These are phyloP conservation scores for Nesogale talazaci DNA, from an alignment of 2,113 vertebrate genomes.

Conservation along the genomic window DNA sequence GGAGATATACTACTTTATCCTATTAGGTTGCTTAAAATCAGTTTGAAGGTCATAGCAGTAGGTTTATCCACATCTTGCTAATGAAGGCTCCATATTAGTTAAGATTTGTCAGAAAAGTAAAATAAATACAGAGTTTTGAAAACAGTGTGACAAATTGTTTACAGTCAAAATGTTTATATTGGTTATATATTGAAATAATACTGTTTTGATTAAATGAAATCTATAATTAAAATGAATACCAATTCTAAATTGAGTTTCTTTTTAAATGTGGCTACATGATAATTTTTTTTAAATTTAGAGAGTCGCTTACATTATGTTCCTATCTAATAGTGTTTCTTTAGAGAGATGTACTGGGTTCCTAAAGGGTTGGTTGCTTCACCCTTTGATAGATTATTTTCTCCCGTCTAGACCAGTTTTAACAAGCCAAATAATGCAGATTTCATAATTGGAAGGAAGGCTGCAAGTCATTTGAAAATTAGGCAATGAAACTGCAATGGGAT, in stretches of 20 bases:
- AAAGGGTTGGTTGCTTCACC: neutral
- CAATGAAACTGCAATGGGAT: conserved; percentile 71
- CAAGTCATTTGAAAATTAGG: conserved; percentile 78
- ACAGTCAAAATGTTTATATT: conserved; percentile 44
- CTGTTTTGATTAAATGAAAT: conserved; percentile 49
- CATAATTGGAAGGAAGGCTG: conserved; percentile 72
- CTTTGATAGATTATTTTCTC: conserved; percentile 62
- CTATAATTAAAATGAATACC: conserved; percentile 32
- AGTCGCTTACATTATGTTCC: neutral
- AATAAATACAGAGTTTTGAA: conserved; percentile 41
- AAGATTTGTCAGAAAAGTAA: conserved; percentile 6
- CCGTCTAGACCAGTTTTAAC: conserved; percentile 60
- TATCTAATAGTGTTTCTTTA: conserved; percentile 22
- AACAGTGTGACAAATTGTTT: neutral
- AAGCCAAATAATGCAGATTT: conserved; percentile 74
- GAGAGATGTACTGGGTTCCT: neutral
- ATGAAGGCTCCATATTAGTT: neutral
- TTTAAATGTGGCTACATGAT: neutral
- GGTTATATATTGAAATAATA: conserved; percentile 39
- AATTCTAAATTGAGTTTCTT: neutral
- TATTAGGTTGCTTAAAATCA: too few species aligned
- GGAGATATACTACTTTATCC: too few species aligned
- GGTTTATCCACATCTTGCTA: neutral
- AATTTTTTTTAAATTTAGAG: too few species aligned
- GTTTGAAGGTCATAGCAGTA: too few species aligned